These are phyloP conservation scores for Theodoxus fluviatilis DNA, from an alignment of 2,888 invertebrate species.

Conservation along the genomic window DNA sequence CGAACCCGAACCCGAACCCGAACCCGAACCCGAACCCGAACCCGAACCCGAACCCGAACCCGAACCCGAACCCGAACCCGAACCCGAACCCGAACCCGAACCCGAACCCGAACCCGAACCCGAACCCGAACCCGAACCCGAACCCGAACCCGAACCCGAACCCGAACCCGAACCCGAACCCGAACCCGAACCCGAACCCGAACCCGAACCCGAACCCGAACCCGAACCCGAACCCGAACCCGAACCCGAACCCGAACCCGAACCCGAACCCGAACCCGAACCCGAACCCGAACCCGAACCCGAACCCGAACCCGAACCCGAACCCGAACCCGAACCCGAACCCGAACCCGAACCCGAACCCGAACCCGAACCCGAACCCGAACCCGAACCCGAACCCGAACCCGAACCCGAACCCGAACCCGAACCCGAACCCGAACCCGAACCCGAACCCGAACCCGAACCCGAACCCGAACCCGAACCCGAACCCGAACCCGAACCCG, in stretches of 20 bases:
- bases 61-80: constrained; percentile 4
- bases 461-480: constrained; percentile 9
- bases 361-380: background rate
- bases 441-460: background rate
- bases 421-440: constrained; percentile 4
- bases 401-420: background rate
- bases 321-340: constrained; percentile 5
- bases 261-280: background rate
- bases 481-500: background rate
- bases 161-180: background rate
- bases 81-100: background rate
- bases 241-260: constrained; percentile 4
- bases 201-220: background rate
- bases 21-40: background rate
- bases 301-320: background rate
- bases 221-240: background rate
- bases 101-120: constrained; percentile 9
- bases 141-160: constrained; percentile 5
- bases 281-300: constrained; percentile 9
- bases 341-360: background rate
- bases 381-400: background rate
- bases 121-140: background rate
- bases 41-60: background rate
- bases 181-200: background rate
- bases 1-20: constrained; percentile 9